phyloP scores from a whole-genome alignment of 2,113 vertebrate species.

The Megaleporinus macrocephalus region DNA sequence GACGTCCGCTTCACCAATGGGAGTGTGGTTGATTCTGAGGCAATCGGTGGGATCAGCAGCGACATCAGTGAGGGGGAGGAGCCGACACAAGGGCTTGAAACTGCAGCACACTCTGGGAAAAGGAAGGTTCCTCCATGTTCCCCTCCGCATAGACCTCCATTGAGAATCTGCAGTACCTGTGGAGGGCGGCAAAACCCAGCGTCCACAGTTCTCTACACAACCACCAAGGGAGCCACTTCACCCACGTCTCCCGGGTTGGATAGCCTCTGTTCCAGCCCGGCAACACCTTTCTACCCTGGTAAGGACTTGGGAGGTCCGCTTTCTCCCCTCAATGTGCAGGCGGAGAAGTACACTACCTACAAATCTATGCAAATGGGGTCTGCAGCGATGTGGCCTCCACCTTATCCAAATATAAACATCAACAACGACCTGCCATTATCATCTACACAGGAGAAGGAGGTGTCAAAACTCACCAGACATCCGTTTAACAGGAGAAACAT shows the following conservation, averaged over 20 bases:
- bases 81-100: constrained; percentile 18
- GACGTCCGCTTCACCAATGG: constrained; percentile 71
- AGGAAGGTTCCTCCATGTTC: constrained; percentile 44
- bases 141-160: constrained; percentile 50
- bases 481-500: constrained; percentile 48
- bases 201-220: constrained; percentile 33
- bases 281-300: constrained; percentile 10
- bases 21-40: constrained; percentile 77
- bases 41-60: constrained; percentile 74
- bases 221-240: background rate
- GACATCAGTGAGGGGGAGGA: constrained; percentile 57
- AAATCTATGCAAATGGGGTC: constrained; percentile 27
- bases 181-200: constrained; percentile 64
- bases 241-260: constrained; percentile 25
- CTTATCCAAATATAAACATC: constrained; percentile 44
- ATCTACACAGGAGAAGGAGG: constrained; percentile 55
- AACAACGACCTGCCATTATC: constrained; percentile 52
- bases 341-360: constrained; percentile 11
- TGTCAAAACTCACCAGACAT: constrained; percentile 52
- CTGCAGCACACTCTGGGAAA: constrained; percentile 54
- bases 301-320: constrained; percentile 23
- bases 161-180: constrained; percentile 69
- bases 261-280: constrained; percentile 20
- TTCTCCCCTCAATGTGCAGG: constrained; percentile 21
- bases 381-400: constrained; percentile 31